A percentile compares a stretch with the other conserved stretches of the same genome.
phyloP scores from a whole-genome alignment of 1,140 invertebrate species.

The Dolichoris vasculosae region DNA sequence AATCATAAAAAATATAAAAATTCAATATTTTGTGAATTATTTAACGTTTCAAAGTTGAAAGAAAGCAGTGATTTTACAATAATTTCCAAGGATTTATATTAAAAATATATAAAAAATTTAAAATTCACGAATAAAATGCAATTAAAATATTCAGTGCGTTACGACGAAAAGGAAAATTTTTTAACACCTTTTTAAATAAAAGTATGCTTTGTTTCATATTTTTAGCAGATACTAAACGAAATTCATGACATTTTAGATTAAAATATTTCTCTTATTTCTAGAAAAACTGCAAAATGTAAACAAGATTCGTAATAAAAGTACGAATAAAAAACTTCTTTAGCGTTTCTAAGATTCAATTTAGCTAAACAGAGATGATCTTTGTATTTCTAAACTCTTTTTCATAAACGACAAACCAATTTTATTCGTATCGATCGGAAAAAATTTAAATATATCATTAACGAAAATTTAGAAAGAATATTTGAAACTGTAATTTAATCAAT shows the following conservation, averaged over 20 bases:
- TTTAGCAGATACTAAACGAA: neutral
- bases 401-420: neutral
- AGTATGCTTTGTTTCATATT: neutral
- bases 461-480: no score
- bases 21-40: neutral
- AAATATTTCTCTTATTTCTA: neutral
- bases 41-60: neutral
- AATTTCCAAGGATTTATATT: neutral
- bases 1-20: no score
- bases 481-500: no score
- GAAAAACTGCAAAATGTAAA: neutral
- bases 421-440: no score
- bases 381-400: neutral
- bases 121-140: neutral
- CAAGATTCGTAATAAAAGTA: neutral
- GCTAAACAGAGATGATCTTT: neutral
- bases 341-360: neutral
- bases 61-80: neutral
- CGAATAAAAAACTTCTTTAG: neutral
- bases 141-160: neutral
- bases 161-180: neutral
- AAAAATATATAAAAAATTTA: neutral
- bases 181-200: neutral
- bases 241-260: neutral
- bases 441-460: no score